Conservation (phyloP, 2,113 vertebrate genomes). For the Thamnaconus septentrionalis region DNA sequence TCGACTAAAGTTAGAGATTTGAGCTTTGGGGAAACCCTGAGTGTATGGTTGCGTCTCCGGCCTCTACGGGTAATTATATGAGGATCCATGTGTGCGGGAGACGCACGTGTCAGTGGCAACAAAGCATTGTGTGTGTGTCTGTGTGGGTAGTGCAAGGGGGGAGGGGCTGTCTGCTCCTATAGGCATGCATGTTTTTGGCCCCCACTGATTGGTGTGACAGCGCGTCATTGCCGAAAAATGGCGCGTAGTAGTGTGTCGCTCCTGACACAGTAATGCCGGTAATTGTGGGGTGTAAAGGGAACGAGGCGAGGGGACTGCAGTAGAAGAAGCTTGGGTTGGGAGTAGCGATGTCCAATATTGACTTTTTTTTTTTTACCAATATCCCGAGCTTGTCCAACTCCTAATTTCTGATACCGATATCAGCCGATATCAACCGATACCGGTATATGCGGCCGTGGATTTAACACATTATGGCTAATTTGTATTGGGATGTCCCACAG, state of each 20-base stretch:
- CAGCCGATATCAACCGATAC: too few relatives aligned
- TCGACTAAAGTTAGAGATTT: conserved; percentile 15
- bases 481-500: too few relatives aligned
- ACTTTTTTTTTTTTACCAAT: too few relatives aligned
- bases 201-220: conserved; percentile 71
- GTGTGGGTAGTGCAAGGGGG: conserved; percentile 54
- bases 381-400: too few relatives aligned
- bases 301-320: conserved; percentile 45
- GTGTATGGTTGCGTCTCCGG: not conserved
- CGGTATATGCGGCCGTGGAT: too few relatives aligned
- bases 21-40: conserved; percentile 5
- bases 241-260: conserved; percentile 36
- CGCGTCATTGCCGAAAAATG: conserved; percentile 60
- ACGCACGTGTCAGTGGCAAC: conserved; percentile 59
- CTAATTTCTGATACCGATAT: too few relatives aligned
- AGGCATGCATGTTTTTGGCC: conserved; percentile 57
- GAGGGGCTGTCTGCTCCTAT: conserved; percentile 69
- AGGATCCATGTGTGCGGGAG: conserved; percentile 31
- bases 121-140: conserved; percentile 28
- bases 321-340: conserved; percentile 39
- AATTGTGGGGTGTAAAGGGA: conserved; percentile 48
- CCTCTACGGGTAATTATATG: conserved; percentile 30
- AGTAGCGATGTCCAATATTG: too few relatives aligned
- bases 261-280: conserved; percentile 58
- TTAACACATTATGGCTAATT: too few relatives aligned